Percentiles rank a stretch among this genome's conserved stretches.
These are phyloP conservation scores for Trematomus bernacchii DNA, from an alignment of 2,797 vertebrate genomes.

Conservation along the genomic window DNA sequence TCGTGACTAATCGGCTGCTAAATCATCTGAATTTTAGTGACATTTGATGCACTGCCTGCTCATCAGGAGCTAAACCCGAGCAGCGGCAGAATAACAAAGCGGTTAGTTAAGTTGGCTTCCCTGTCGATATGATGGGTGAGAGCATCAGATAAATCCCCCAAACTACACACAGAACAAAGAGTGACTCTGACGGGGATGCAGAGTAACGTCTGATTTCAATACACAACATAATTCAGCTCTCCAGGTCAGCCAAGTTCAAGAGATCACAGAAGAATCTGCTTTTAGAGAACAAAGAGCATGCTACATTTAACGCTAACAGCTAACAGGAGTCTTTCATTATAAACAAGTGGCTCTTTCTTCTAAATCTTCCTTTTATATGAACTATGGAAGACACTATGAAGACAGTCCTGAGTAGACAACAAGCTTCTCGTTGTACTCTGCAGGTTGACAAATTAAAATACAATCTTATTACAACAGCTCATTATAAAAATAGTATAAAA, in stretches of 20 bases:
- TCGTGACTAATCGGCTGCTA: constrained; percentile 68
- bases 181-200: constrained; percentile 23
- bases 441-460: no score
- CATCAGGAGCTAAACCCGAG: constrained; percentile 61
- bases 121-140: constrained; percentile 31
- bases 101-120: constrained; percentile 49
- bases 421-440: no score
- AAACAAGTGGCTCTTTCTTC: neutral
- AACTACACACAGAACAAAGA: constrained; percentile 37
- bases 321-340: constrained; percentile 35
- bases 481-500: no score
- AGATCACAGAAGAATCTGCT: constrained; percentile 57
- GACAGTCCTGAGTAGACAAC: no score
- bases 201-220: constrained; percentile 60
- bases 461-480: no score
- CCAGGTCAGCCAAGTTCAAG: constrained; percentile 54
- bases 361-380: constrained; percentile 5
- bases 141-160: constrained; percentile 57
- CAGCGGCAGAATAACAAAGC: constrained; percentile 61
- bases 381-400: neutral
- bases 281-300: constrained; percentile 56
- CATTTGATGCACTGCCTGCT: constrained; percentile 59
- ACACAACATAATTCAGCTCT: constrained; percentile 43
- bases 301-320: constrained; percentile 38
- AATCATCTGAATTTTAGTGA: constrained; percentile 63